Base-by-base conservation (phyloP, 2,113 vertebrate species). In the Macaca fascicularis region DNA sequence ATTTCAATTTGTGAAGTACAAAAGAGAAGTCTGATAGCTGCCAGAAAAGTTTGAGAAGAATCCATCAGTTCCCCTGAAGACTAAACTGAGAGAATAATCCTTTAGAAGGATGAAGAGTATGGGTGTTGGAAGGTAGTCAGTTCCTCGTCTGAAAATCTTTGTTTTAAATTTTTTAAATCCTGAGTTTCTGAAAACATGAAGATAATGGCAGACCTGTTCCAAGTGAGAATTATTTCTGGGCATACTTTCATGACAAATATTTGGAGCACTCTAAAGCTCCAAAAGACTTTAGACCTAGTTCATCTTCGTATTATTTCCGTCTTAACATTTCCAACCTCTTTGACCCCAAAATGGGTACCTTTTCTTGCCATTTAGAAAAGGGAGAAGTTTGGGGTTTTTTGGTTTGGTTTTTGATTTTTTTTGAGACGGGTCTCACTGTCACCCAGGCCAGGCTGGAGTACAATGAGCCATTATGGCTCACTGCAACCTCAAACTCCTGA, bases 161-260 rank as follows among this genome's bases (percentile, higher is more conserved):
- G 50, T 40, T 89, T 67, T 57, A 67, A 67, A 72, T 48, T 83
- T 67, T 38, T 92, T 75, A 87, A 89, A 82, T 52, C 38, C 19
- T 17, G 25, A 48, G 7, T 93, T 85, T 89, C 89, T 74, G 7
- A 69, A 92, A 93, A 81, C 22, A 40, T 55, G 6, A 85, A 95
- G 2, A 69, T 94, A 82, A n/a, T 55, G 5, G 74, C 95, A 90
- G 90, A 61, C 61, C 19, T 95, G 23, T 96, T 95, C 45, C 17
- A 84, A 61, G 70, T 79, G 22, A 92, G 43, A 79, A 48, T 79
- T 23, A 64, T 50, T 81, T 82, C 20, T 61, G 48, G 17, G 3
- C 48, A 83, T 89, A 45, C 61, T 80, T 89, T 83, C 79, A 43
- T 50, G 35, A 85, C 4, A 76, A 57, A 45, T 40, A 88, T 14